Base-by-base conservation (phyloP, 2,113 vertebrate genomes). In the Sturnus vulgaris region DNA sequence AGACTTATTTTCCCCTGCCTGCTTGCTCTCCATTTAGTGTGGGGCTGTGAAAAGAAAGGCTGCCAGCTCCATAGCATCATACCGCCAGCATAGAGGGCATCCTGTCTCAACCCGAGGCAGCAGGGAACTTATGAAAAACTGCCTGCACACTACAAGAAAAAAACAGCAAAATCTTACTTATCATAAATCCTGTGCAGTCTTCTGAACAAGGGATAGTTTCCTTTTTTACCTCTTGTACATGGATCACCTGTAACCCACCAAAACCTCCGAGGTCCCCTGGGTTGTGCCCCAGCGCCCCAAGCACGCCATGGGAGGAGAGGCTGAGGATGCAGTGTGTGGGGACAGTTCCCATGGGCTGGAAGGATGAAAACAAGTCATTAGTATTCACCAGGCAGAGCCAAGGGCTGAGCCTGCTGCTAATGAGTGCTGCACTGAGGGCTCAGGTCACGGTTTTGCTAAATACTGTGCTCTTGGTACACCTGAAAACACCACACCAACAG, bases 311-410 rank as follows among this genome's bases (percentile, higher is more conserved):
- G 0, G 12, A 82, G 59, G 66, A 77, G 47, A 0, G 2, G 71
- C 55, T 1, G 27, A n/a, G 63, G 57, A 53, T 0, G 3, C 17
- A 1, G 64, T 0, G 0, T 0, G 3, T 2, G 2, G 56, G 93
- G 73, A 70, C 56, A 24, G 59, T 66, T 93, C 75, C 82, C 82
- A 56, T 37, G 79, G 24, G 60, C 87, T 82, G 76, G 24, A 63
- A 83, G 0, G n/a, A 83, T 15, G 68, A 88, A 96, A 94, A 86
- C 92, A 92, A 71, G 47, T 52, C 0, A 0, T 95, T 83, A 92
- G 60, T 66, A 95, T 86, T 93, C 92, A 78, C 22, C 76, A 66
- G 6, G 1, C 59, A 75, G 52, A 3, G 5, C 31, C 5, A 0
- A 44, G 73, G 64, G 82, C 88, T 95, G 76, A 86, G 69, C 44